phyloP scores from a whole-genome alignment of 2,888 invertebrate genomes.

The Maniola hyperantus region DNA sequence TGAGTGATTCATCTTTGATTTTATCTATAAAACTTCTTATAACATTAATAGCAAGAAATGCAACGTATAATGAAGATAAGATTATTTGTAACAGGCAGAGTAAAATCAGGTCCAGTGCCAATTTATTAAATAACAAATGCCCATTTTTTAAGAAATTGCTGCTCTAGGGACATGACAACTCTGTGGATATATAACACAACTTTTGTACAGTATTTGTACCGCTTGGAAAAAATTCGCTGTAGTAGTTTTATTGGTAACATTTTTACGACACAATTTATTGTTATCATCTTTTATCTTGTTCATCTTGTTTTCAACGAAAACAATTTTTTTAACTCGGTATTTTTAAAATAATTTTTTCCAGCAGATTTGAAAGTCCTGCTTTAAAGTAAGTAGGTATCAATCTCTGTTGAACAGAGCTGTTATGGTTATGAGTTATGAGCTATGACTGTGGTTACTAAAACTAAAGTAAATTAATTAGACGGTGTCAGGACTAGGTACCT shows the following conservation, averaged over 20 bases:
- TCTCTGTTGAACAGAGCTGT: too few species aligned
- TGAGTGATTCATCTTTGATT: too few species aligned
- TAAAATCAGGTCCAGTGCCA: too few species aligned
- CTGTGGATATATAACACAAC: not conserved
- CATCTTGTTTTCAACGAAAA: not conserved
- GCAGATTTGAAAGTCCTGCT: not conserved
- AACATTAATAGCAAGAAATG: too few species aligned
- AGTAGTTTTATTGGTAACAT: not conserved
- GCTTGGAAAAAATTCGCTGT: not conserved
- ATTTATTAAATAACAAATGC: too few species aligned
- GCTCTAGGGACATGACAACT: not conserved
- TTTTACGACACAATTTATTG: conserved; percentile 12
- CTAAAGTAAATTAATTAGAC: conserved; percentile 53
- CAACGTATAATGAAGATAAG: too few species aligned
- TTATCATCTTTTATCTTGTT: conserved; percentile 4
- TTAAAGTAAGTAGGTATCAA: not conserved
- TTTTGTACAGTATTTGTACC: not conserved
- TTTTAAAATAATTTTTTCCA: not conserved
- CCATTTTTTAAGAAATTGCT: not conserved
- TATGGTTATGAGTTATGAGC: too few species aligned
- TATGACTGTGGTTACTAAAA: conserved; percentile 38
- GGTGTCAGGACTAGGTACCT: conserved; percentile 52
- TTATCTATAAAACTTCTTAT: too few species aligned
- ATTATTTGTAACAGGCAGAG: too few species aligned
- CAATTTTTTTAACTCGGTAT: not conserved